A percentile compares a stretch with the other conserved stretches of the same genome.
Evolutionary conservation across 1,140 invertebrate species (phyloP).

Genomic region (Sesamia nonagrioides): DNA sequence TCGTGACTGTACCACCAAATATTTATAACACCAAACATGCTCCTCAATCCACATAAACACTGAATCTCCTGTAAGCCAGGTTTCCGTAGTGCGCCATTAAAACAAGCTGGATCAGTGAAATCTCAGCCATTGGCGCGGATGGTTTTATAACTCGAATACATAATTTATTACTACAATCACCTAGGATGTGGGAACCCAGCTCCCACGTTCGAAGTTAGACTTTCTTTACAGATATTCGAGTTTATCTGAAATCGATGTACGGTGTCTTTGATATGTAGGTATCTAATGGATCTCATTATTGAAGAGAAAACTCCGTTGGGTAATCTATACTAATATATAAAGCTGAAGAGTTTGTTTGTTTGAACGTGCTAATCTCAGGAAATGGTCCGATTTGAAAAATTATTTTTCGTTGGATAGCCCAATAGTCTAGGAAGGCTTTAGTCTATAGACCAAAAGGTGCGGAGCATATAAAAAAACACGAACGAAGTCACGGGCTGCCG

Average conservation of each 20-base stretch:
- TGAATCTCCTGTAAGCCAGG: constrained; percentile 37
- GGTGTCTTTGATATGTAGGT: background rate
- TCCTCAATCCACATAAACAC: background rate
- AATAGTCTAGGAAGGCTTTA: too few species aligned
- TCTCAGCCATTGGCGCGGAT: constrained; percentile 71
- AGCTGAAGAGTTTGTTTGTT: too few species aligned
- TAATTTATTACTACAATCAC: constrained; percentile 70
- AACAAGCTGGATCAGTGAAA: constrained; percentile 77
- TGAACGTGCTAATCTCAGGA: too few species aligned
- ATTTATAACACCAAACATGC: background rate
- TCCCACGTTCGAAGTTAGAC: background rate
- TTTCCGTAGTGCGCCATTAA: constrained; percentile 71
- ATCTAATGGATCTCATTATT: too few species aligned
- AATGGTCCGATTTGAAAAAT: too few species aligned
- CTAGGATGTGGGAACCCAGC: constrained; percentile 32
- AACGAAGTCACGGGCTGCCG: too few species aligned
- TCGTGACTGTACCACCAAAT: background rate
- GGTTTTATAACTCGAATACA: constrained; percentile 82
- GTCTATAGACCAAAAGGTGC: too few species aligned
- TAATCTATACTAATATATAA: too few species aligned
- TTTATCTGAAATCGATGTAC: background rate
- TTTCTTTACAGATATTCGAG: background rate
- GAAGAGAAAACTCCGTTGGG: too few species aligned
- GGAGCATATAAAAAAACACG: too few species aligned
- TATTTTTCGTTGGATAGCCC: too few species aligned